Base-by-base conservation (phyloP, 2,113 vertebrate genomes). In the Scomber japonicus region DNA sequence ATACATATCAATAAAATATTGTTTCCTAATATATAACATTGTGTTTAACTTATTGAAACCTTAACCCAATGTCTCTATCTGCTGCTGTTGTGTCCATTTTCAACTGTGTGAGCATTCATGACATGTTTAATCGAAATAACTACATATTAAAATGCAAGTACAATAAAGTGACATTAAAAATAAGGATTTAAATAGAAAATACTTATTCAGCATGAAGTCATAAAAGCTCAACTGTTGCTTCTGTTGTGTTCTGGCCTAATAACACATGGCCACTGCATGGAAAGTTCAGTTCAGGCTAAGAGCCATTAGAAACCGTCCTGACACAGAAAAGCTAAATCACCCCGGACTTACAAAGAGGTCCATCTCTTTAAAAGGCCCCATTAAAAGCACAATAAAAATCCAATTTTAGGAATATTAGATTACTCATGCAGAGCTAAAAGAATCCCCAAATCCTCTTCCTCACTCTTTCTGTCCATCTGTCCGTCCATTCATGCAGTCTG, bases 241-340 rank as follows among this genome's bases (percentile, higher is more conserved):
- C 63, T 27, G 71, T 40, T 77, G 10, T 44, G 24, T 49, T 66
- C 19, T 27, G 35, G 19, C 35, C 16, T 56, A 45, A n/a, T 63
- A 59, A 63, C 65, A 70, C 64, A n/a, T 81, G 59, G 31, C 24
- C 62, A 50, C 30, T 68, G 11, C 64, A 72, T 46, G 30, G 27
- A 75, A 65, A 66, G 63, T 50, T 80, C 19, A 40, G 31, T 61
- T 81, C 57, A 54, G 76, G 61, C 14, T 8, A 5, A 54, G 40
- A 60, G 74, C 62, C 68, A 71, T 2, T 24, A 81, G 53, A 78
- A 78, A 55, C 45, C 17, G 11, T 16, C 64, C 57, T 31, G 49
- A 80, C 50, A 78, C 2, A 64, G 17, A 73, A n/a, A 67, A 8
- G 30, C 63, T 74, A 55, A 82, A 81, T 85, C 55, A 59, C 71